Evolutionary conservation across 2,797 vertebrate genomes (phyloP).

Genomic region (Danio jaintianensis): DNA sequence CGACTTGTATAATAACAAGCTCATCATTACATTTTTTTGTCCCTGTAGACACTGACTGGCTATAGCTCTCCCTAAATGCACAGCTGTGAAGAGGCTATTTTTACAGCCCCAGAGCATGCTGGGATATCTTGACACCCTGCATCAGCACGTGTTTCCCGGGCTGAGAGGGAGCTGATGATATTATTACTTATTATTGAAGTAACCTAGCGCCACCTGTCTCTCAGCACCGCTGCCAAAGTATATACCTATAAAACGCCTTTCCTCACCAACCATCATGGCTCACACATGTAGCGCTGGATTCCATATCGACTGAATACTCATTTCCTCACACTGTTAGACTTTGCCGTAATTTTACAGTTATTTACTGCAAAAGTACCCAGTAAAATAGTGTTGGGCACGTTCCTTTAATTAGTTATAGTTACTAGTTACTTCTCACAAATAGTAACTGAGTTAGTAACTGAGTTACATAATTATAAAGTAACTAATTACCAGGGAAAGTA

Average conservation of each 20-base stretch:
- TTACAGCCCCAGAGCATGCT: constrained; percentile 54
- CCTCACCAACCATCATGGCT: constrained; percentile 81
- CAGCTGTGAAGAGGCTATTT: constrained; percentile 59
- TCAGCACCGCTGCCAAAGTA: constrained; percentile 82
- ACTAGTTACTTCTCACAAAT: too few relatives aligned
- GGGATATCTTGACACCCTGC: constrained; percentile 52
- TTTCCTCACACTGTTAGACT: background rate
- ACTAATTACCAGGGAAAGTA: too few relatives aligned
- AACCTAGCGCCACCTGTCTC: constrained; percentile 95
- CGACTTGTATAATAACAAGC: constrained; percentile 28
- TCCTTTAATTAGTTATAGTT: too few relatives aligned
- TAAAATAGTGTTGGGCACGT: too few relatives aligned
- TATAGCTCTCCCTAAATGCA: constrained; percentile 7
- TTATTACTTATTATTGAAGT: constrained; percentile 95
- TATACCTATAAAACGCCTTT: constrained; percentile 89
- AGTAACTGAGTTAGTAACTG: too few relatives aligned
- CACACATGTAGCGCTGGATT: constrained; percentile 66
- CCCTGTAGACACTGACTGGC: background rate
- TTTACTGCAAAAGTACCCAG: too few relatives aligned
- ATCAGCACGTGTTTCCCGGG: constrained; percentile 42
- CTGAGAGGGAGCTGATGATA: constrained; percentile 88
- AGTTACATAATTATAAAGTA: too few relatives aligned
- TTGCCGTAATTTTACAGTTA: too few relatives aligned
- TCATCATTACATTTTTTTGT: constrained; percentile 10
- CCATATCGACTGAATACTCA: constrained; percentile 52